Evolutionary conservation across 2,797 vertebrate genomes (phyloP), one percentile per base, ranked within the genome.

Genomic region (Argya squamiceps): DNA sequence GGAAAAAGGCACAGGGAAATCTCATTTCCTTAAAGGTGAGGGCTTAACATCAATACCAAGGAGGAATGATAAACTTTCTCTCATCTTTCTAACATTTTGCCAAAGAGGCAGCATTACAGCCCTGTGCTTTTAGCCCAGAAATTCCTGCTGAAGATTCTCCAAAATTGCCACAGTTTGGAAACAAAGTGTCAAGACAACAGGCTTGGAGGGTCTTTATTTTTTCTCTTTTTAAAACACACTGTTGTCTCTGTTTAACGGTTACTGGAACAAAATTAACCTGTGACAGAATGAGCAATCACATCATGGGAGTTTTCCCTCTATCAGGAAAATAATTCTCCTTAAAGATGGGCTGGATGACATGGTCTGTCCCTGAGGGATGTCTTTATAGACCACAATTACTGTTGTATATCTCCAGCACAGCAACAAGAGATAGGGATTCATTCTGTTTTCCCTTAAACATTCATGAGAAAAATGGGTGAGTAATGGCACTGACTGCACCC

Each of bases 401-500:
- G 84, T 5, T 94, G 95, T 96, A 83, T 80, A 86, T 96, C 93
- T 94, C 91, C 92, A 91, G 81, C 1, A 6, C 0, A 1, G 93
- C 95, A 94, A 83, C 92, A 83, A 71, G 86, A 82, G 91, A 71
- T 47, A 78, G 69, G 87, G 91, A 89, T 80, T 89, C 76, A 94
- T 95, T 78, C 87, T 75, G 58, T 83, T 91, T 75, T n/a, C 91
- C 59, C 96, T 94, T 91, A 94, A 96, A 93, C 93, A 94, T 94
- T 96, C 91, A 93, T 92, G 96, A 91, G 92, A 94, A 94, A 96
- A 94, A 93, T 77, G 81, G 81, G 71, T 96, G 93, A 96, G 60
- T 52, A 75, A 97, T 30, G 62, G 82, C 73, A 21, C 49, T 9
- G 49, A 6, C 86, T 60, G 70, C 53, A 32, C 83, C 46, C 55